A percentile compares a stretch with the other conserved stretches of the same genome.
Conservation (phyloP, 2,888 invertebrate genomes). For the Amblyjoppa proteus region DNA sequence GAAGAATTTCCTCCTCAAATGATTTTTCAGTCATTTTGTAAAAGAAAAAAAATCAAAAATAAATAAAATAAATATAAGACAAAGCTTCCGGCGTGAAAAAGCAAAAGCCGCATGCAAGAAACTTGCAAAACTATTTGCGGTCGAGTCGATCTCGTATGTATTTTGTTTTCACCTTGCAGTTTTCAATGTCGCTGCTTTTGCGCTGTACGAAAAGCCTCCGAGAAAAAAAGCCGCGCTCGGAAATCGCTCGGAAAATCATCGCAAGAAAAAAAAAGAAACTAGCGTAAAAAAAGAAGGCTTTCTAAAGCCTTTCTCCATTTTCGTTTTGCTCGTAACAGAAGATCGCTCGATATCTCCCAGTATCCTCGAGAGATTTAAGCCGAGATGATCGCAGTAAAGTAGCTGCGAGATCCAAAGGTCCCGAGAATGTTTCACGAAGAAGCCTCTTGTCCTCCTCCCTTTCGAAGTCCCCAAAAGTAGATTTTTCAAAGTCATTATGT, state of each 20-base stretch:
- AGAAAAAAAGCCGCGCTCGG: background rate
- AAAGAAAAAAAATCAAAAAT: background rate
- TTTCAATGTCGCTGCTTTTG: background rate
- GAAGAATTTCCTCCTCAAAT: background rate
- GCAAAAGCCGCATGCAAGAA: background rate
- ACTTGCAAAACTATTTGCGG: background rate
- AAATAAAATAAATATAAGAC: too few relatives aligned
- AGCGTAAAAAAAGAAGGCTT: background rate
- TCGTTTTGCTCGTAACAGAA: background rate
- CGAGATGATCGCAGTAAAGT: slow-evolving; percentile 31
- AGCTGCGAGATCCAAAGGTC: slow-evolving; percentile 47
- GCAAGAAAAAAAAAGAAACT: background rate
- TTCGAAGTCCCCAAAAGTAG: background rate
- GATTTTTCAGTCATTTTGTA: background rate
- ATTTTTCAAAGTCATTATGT: background rate
- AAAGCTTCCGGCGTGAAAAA: background rate
- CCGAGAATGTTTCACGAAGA: slow-evolving; percentile 15
- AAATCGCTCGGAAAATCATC: too few relatives aligned
- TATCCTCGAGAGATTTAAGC: background rate
- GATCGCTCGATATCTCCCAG: background rate
- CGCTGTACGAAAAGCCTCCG: background rate
- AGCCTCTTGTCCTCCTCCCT: background rate
- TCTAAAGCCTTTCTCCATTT: background rate
- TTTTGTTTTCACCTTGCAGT: background rate
- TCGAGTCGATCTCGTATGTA: background rate